Evolutionary conservation across 2,113 vertebrate species (phyloP).

Genomic region (Poeciliopsis turrubarensis): DNA sequence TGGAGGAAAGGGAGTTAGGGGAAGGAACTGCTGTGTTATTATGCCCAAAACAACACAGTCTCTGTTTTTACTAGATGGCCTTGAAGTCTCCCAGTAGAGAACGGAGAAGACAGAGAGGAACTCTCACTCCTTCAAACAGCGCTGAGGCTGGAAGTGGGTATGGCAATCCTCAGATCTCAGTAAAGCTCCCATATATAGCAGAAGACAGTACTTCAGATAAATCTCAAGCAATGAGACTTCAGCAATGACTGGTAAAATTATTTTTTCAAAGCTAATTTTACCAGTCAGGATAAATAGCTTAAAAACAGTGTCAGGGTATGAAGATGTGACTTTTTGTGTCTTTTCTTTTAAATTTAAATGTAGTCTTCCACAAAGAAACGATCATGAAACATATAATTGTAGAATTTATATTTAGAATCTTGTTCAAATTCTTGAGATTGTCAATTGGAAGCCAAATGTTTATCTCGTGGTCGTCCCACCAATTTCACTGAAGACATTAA

Average conservation of each 20-base stretch:
- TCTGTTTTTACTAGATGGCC: conserved; percentile 52
- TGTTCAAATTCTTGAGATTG: no score
- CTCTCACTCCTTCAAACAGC: conserved; percentile 21
- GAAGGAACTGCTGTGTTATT: neutral
- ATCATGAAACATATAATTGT: no score
- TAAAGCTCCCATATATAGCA: conserved; percentile 53
- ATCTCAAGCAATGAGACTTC: neutral
- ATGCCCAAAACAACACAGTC: conserved; percentile 5
- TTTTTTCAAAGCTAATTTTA: neutral
- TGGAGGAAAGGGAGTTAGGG: neutral
- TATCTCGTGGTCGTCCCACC: neutral
- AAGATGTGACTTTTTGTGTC: no score
- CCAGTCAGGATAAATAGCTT: neutral
- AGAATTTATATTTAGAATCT: no score
- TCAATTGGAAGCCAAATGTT: neutral
- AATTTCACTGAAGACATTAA: no score
- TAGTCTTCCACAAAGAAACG: no score
- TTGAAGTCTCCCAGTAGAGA: conserved; percentile 27
- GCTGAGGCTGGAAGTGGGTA: conserved; percentile 13
- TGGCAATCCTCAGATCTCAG: neutral
- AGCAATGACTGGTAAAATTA: no score
- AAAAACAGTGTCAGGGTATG: no score
- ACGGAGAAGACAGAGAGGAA: conserved; percentile 16
- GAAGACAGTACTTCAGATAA: conserved; percentile 1
- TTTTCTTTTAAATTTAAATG: no score